Conservation (phyloP, 2,888 invertebrate species). For the Sinelater perroti region DNA sequence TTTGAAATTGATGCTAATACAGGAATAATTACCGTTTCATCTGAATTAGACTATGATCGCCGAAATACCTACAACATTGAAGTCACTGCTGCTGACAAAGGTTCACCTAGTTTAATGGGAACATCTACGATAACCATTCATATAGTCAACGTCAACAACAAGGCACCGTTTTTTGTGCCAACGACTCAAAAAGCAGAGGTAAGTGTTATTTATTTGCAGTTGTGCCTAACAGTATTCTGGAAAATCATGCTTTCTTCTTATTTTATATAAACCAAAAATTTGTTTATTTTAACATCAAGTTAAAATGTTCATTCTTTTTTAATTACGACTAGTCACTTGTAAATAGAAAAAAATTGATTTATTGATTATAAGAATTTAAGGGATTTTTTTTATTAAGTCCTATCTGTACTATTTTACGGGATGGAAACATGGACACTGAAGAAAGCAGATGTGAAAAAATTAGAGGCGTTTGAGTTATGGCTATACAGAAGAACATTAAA, state of each 20-base stretch:
- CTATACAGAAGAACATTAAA: too few relatives aligned
- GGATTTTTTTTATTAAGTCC: too few relatives aligned
- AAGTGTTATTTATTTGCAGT: conserved; percentile 13
- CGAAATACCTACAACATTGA: conserved; percentile 82
- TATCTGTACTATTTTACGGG: too few relatives aligned
- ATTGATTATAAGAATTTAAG: too few relatives aligned
- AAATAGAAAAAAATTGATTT: too few relatives aligned
- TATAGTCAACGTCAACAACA: conserved; percentile 88
- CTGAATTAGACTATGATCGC: conserved; percentile 84
- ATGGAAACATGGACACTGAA: too few relatives aligned
- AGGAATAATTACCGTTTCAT: conserved; percentile 79
- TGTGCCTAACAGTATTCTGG: neutral
- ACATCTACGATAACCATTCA: conserved; percentile 81
- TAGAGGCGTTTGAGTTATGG: too few relatives aligned
- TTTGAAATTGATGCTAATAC: conserved; percentile 81
- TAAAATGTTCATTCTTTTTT: too few relatives aligned
- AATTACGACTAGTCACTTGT: too few relatives aligned
- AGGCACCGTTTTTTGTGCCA: conserved; percentile 84
- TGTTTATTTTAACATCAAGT: too few relatives aligned
- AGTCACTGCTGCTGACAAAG: conserved; percentile 82
- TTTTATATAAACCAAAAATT: too few relatives aligned
- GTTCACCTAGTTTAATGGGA: conserved; percentile 82
- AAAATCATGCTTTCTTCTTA: neutral
- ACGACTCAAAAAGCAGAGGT: conserved; percentile 81
- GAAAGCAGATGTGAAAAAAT: too few relatives aligned